phyloP scores from a whole-genome alignment of 2,113 vertebrate species.

The Pteronura brasiliensis region DNA sequence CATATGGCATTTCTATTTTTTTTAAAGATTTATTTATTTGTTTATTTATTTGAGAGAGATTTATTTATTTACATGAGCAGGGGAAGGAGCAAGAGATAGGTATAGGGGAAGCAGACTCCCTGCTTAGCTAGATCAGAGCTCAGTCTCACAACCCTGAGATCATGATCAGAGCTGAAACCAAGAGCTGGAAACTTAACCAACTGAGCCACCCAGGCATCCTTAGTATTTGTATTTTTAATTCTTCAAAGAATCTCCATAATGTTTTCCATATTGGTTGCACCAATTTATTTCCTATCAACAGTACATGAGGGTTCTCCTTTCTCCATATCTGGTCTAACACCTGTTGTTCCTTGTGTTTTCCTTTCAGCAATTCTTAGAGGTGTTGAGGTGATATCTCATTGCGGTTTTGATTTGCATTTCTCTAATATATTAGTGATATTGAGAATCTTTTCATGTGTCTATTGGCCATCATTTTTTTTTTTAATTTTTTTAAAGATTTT shows the following conservation, averaged over 20 bases:
- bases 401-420: not conserved
- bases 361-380: not conserved
- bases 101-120: not conserved
- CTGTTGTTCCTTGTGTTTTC: not conserved
- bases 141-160: not conserved
- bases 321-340: not conserved
- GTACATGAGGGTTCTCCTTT: not conserved
- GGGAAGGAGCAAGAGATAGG: not conserved
- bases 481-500: too few species aligned
- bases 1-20: not conserved
- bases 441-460: not conserved
- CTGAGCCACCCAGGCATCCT: not conserved
- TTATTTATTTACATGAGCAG: not conserved
- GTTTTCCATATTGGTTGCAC: not conserved
- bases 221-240: not conserved
- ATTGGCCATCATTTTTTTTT: not conserved
- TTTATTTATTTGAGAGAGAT: not conserved
- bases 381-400: not conserved
- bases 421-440: not conserved
- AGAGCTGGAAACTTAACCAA: not conserved
- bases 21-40: not conserved
- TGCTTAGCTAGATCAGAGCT: not conserved
- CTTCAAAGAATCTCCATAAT: not conserved
- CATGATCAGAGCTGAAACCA: not conserved
- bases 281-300: not conserved